These are phyloP conservation scores for Pantala flavescens DNA, from an alignment of 1,140 invertebrate species.

Conservation along the genomic window DNA sequence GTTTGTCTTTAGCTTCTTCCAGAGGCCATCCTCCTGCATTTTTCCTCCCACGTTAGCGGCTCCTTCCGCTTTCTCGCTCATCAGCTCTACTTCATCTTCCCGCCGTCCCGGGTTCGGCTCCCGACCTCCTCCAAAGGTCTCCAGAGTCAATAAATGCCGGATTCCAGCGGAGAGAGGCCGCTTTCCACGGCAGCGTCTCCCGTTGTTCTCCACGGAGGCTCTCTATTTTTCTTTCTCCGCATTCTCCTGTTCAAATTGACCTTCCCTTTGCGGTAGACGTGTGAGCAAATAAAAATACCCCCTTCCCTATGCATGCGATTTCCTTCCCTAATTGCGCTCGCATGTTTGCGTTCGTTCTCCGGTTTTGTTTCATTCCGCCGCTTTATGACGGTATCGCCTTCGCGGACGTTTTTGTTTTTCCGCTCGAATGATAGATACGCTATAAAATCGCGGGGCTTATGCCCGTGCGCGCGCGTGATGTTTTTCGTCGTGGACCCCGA, in stretches of 20 bases:
- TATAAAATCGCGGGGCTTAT: no score
- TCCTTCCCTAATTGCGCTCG: not conserved
- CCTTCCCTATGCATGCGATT: not conserved
- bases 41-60: not conserved
- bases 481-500: no score
- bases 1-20: not conserved
- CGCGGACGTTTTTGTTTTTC: no score
- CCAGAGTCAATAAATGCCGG: not conserved
- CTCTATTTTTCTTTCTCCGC: no score
- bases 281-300: not conserved
- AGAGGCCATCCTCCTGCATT: not conserved
- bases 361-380: not conserved
- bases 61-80: not conserved
- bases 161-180: not conserved
- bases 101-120: not conserved
- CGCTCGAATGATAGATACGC: no score
- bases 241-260: not conserved
- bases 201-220: not conserved
- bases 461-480: no score
- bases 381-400: no score
- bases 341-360: not conserved
- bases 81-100: not conserved
- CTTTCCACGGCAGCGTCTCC: not conserved
- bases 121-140: not conserved
- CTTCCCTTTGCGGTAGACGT: not conserved